Base-by-base conservation (phyloP, 2,888 invertebrate species). In the Sycophila texana region DNA sequence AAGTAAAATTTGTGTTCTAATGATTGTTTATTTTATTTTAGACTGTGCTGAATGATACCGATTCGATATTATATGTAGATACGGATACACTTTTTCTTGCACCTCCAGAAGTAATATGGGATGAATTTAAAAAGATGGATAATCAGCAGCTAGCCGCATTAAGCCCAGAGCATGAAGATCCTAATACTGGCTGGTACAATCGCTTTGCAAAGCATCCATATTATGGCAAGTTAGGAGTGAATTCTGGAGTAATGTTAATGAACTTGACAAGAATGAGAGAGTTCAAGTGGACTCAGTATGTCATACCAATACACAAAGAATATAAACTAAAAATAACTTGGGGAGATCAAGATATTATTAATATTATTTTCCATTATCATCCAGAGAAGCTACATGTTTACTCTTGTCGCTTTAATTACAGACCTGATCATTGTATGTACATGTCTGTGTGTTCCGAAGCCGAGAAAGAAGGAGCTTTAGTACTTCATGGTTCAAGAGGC, bases 161-260 rank as follows among this genome's bases (percentile, higher is more conserved):
- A 85, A 93, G 96, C 18, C 94, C 96, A 0, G 98, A 99, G 90
- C 96, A 97, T 90, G 98, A 98, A 89, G 97, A 97, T 89, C 94
- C 95, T n/a, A 96, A 95, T 88, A 94, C 96, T 65, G 98, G 97
- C 14, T 99, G 98, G 98, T 99, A 99, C 90, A 97, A 97, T 86
- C 92, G 98, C 83, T 98, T 98, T 92, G 98, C 98, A 0, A 95
- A 96, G 83, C 98, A 99, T 92, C 98, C 99, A 0, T 99, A 95
- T 89, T 98, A 97, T 92, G 97, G 97, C 79, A 93, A 94, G 89
- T 91, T 95, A 88, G 98, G 98, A 79, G 94, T 99, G 0, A 99
- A 99, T 91, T 98, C 98, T 0, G 99, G 98, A 55, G 98, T 99
- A 0, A 98, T 99, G 98, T 91, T 99, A 71, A 99, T 99, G 98